Conservation (phyloP, 2,888 invertebrate species). For the Drosophila nigricruria region DNA sequence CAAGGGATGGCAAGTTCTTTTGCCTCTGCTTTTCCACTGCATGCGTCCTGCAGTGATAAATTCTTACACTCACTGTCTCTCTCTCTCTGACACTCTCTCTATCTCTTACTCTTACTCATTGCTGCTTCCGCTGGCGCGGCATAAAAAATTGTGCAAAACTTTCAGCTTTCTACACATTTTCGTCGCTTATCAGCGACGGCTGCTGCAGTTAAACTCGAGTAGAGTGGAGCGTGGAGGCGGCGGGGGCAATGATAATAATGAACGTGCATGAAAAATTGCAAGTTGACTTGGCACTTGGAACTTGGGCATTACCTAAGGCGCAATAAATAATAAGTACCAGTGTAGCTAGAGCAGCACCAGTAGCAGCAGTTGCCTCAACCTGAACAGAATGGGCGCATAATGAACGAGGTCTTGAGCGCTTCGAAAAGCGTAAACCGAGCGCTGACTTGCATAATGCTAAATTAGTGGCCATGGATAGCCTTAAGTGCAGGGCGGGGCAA, state of each 20-base stretch:
- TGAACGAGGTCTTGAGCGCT: constrained; percentile 71
- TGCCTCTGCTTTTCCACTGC: constrained; percentile 10
- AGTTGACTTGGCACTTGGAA: constrained; percentile 68
- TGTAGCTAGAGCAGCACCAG: constrained; percentile 34
- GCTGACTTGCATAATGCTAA: constrained; percentile 78
- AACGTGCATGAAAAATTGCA: constrained; percentile 81
- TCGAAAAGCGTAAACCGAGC: constrained; percentile 21
- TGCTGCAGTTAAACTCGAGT: constrained; percentile 68
- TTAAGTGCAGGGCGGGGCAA: constrained; percentile 29
- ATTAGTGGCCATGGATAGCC: constrained; percentile 67
- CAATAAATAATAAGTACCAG: constrained; percentile 77
- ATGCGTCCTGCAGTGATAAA: constrained; percentile 68
- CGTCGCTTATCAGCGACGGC: constrained; percentile 76
- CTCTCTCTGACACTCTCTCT: background rate
- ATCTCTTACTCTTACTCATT: background rate
- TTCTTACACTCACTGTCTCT: constrained; percentile 43
- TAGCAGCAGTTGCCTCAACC: constrained; percentile 30
- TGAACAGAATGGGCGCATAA: constrained; percentile 71
- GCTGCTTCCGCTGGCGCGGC: constrained; percentile 46
- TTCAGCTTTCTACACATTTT: constrained; percentile 81
- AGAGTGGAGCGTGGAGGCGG: background rate
- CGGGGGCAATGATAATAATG: constrained; percentile 72
- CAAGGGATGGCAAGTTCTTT: constrained; percentile 8
- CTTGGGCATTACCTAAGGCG: constrained; percentile 77
- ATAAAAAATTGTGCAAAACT: constrained; percentile 78